A percentile compares a stretch with the other conserved stretches of the same genome.
phyloP scores from a whole-genome alignment of 2,113 vertebrate species.

The Lepus timidus region DNA sequence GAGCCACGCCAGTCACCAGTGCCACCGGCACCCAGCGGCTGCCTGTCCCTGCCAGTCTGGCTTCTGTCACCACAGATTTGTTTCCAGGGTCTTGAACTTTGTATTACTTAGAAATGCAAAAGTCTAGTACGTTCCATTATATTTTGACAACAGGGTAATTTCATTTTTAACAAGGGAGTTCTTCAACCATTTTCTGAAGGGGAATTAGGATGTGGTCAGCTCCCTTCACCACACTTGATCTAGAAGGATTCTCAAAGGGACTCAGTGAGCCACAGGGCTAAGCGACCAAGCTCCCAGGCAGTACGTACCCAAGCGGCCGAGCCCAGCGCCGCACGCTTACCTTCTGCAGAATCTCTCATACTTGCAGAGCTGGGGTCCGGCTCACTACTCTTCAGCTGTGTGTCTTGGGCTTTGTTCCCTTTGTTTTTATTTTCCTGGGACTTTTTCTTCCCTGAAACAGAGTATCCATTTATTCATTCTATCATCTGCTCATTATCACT shows the following conservation, averaged over 20 bases:
- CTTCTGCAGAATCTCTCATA: constrained; percentile 95
- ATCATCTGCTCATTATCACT: not conserved
- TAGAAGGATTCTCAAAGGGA: not conserved
- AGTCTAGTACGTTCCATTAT: not conserved
- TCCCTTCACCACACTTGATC: not conserved
- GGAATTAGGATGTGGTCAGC: not conserved
- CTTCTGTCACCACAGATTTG: not conserved
- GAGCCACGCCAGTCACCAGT: not conserved
- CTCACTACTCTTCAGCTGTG: constrained; percentile 86
- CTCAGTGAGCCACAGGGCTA: not conserved
- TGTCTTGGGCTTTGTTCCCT: constrained; percentile 80
- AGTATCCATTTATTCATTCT: constrained; percentile 52
- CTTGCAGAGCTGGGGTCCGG: constrained; percentile 86
- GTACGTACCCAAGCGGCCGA: not conserved
- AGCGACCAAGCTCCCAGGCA: not conserved
- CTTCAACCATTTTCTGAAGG: not conserved
- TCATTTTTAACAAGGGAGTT: not conserved
- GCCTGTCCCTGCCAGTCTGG: not conserved
- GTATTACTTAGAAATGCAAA: constrained; percentile 38
- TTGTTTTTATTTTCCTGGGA: constrained; percentile 89
- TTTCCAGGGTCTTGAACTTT: constrained; percentile 8
- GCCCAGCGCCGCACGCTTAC: constrained; percentile 81
- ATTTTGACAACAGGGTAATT: not conserved
- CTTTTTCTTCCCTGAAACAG: constrained; percentile 89
- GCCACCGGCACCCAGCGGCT: not conserved